These are phyloP conservation scores for Dicycla oo DNA, from an alignment of 2,888 invertebrate species.

Conservation along the genomic window DNA sequence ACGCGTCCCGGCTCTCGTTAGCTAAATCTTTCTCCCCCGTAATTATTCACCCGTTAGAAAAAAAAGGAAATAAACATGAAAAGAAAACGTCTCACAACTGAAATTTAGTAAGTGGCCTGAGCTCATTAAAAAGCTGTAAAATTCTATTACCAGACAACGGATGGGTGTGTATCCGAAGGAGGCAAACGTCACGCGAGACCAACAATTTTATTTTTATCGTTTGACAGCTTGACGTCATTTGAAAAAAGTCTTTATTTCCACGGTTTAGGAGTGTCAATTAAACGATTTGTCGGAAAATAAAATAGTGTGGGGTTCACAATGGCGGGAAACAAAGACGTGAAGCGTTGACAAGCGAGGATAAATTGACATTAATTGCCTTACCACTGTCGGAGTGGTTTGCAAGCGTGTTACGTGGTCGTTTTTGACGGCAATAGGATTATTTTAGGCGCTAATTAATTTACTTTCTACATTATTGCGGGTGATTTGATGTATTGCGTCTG, in stretches of 20 bases:
- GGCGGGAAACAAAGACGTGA: slow-evolving; percentile 81
- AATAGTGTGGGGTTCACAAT: slow-evolving; percentile 70
- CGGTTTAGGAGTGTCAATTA: slow-evolving; percentile 62
- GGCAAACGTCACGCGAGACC: slow-evolving; percentile 60
- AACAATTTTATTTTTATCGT: slow-evolving; percentile 57
- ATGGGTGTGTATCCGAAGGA: slow-evolving; percentile 75
- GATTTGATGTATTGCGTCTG: slow-evolving; percentile 77
- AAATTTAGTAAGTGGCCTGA: slow-evolving; percentile 86
- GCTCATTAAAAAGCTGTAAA: slow-evolving; percentile 90
- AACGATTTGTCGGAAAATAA: slow-evolving; percentile 59
- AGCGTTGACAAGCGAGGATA: slow-evolving; percentile 85
- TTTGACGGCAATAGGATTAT: slow-evolving; percentile 72
- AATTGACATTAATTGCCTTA: slow-evolving; percentile 88
- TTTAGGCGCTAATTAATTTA: slow-evolving; percentile 82
- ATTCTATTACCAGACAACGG: slow-evolving; percentile 83
- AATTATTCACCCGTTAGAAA: slow-evolving; percentile 84
- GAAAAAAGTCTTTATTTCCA: slow-evolving; percentile 69
- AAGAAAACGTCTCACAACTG: slow-evolving; percentile 81
- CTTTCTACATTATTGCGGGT: slow-evolving; percentile 76
- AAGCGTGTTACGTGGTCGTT: slow-evolving; percentile 72
- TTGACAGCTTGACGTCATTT: slow-evolving; percentile 55
- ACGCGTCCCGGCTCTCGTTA: slow-evolving; percentile 86
- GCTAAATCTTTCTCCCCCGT: slow-evolving; percentile 86
- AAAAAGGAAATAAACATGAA: slow-evolving; percentile 82
- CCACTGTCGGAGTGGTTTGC: slow-evolving; percentile 75